These are phyloP conservation scores for Cliona cf. orientalis DNA, from an alignment of 37 sponge, comb jelly and placozoan species.

Conservation along the genomic window DNA sequence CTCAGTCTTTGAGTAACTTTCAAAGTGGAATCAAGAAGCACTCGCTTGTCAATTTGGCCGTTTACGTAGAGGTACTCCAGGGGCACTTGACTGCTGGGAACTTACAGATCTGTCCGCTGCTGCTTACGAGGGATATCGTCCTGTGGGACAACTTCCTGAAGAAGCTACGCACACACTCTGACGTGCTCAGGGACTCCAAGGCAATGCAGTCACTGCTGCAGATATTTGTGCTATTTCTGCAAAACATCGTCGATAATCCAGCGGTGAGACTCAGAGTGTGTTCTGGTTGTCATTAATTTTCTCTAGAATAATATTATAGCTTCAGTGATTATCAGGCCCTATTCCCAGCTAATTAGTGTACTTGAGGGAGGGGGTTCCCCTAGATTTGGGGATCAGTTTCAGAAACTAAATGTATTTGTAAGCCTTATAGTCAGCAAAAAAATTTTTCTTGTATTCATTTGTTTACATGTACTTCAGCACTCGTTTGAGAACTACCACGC, in stretches of 20 bases:
- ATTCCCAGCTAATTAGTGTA: too few species aligned
- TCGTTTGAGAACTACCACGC: slow-evolving; percentile 20
- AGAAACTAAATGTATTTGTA: too few species aligned
- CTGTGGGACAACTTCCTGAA: slow-evolving; percentile 33
- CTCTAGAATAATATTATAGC: background rate
- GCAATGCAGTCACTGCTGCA: slow-evolving; percentile 13
- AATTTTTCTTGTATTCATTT: too few species aligned
- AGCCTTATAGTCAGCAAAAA: too few species aligned
- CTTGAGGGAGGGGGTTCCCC: background rate
- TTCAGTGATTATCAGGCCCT: too few species aligned
- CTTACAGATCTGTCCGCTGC: background rate
- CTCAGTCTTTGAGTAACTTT: background rate
- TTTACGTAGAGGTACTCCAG: slow-evolving; percentile 34
- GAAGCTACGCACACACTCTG: slow-evolving; percentile 30
- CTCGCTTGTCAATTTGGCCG: slow-evolving; percentile 33
- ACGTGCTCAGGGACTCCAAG: slow-evolving; percentile 24
- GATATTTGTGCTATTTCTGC: slow-evolving; percentile 7
- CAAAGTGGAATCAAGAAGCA: background rate
- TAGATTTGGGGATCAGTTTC: too few species aligned
- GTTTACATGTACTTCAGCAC: slow-evolving; percentile 15
- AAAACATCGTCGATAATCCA: background rate
- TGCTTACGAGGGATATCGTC: slow-evolving; percentile 5
- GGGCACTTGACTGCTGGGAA: too few species aligned
- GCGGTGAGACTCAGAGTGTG: background rate
- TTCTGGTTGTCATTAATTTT: background rate